phyloP scores from a whole-genome alignment of 2,888 invertebrate species.

The Dynastes maya region DNA sequence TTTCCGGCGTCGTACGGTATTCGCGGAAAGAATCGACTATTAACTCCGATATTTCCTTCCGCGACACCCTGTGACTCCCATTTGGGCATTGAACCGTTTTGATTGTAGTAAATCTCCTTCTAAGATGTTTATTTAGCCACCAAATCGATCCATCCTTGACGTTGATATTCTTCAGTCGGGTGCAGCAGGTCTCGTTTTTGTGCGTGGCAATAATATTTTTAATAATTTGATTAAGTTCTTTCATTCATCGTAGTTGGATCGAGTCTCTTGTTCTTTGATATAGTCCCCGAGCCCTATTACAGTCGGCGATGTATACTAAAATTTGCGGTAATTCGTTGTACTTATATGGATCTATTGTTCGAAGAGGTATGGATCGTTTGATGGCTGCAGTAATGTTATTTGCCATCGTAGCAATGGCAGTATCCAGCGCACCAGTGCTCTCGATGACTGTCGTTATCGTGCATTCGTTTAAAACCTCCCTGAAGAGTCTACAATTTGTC shows the following conservation, averaged over 20 bases:
- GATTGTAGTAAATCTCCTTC: not conserved
- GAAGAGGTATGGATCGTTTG: not conserved
- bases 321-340: not conserved
- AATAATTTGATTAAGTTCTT: too few relatives aligned
- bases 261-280: not conserved
- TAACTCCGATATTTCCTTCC: too few relatives aligned
- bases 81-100: not conserved
- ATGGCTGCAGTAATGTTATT: not conserved
- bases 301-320: not conserved
- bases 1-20: not conserved
- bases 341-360: not conserved
- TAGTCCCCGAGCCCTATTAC: not conserved
- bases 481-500: too few relatives aligned
- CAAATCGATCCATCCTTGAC: constrained; percentile 1
- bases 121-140: constrained; percentile 3
- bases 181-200: too few relatives aligned
- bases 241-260: not conserved
- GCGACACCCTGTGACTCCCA: not conserved
- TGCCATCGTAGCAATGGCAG: not conserved
- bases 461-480: too few relatives aligned
- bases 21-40: not conserved
- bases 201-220: too few relatives aligned
- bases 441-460: too few relatives aligned
- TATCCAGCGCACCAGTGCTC: not conserved
- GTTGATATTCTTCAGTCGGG: not conserved